phyloP scores from a whole-genome alignment of 2,888 invertebrate genomes.

The Trachelus iudaicus region DNA sequence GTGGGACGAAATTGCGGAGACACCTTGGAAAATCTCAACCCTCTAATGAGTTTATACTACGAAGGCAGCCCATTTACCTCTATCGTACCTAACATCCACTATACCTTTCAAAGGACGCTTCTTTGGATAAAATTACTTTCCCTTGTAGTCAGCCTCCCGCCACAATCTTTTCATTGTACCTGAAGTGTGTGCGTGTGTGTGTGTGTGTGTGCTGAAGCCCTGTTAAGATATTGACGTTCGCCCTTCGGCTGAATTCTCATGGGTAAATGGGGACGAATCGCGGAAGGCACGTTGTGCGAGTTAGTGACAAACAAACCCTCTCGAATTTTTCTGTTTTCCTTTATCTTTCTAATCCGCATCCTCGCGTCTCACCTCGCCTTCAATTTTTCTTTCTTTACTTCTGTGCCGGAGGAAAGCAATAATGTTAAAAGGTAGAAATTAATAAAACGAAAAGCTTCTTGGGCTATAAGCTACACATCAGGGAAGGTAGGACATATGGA shows the following conservation, averaged over 20 bases:
- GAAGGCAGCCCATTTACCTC: not conserved
- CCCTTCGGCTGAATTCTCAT: not conserved
- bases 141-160: not conserved
- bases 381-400: not conserved
- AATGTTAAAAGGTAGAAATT: not conserved
- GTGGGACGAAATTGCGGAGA: slow-evolving; percentile 36
- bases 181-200: not conserved
- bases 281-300: not conserved
- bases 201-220: not conserved
- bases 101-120: not conserved
- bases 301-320: not conserved
- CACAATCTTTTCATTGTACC: not conserved
- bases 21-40: slow-evolving; percentile 37
- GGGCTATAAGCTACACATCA: not conserved
- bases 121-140: not conserved
- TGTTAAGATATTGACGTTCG: not conserved
- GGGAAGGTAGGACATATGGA: not conserved
- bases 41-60: slow-evolving; percentile 30
- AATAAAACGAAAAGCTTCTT: not conserved
- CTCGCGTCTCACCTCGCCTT: not conserved
- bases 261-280: not conserved
- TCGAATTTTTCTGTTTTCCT: not conserved
- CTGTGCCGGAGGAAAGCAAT: not conserved
- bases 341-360: not conserved
- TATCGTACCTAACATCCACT: not conserved